Evolutionary conservation across 2,888 invertebrate species (phyloP).

Genomic region (Drosophila falleni): DNA sequence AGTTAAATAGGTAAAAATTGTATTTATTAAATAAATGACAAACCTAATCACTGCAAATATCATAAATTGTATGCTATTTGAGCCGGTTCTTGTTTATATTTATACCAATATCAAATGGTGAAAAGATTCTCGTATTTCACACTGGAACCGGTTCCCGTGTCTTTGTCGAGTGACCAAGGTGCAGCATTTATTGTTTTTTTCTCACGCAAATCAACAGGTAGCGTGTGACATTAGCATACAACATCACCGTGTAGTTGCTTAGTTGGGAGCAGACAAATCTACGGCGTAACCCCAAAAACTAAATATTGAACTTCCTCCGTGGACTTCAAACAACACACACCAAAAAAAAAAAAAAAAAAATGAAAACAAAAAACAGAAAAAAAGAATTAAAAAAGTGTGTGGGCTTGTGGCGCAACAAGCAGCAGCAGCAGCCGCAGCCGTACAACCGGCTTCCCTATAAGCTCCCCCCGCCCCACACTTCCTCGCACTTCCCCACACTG

Average conservation of each 20-base stretch:
- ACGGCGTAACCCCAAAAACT: slow-evolving; percentile 27
- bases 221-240: slow-evolving; percentile 20
- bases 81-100: slow-evolving; percentile 16
- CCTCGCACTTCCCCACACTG: not conserved
- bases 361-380: not conserved
- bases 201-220: slow-evolving; percentile 75
- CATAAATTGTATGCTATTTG: not conserved
- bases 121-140: slow-evolving; percentile 7
- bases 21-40: not conserved
- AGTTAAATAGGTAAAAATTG: no score
- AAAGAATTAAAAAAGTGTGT: slow-evolving; percentile 44
- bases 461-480: slow-evolving; percentile 1
- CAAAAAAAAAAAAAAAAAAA: slow-evolving; percentile 19
- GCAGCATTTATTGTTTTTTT: slow-evolving; percentile 34
- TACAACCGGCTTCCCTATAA: slow-evolving; percentile 59
- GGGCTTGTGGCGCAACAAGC: slow-evolving; percentile 64
- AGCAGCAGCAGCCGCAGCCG: slow-evolving; percentile 27
- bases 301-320: slow-evolving; percentile 57
- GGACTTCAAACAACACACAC: slow-evolving; percentile 3
- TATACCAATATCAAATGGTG: not conserved
- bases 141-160: slow-evolving; percentile 21
- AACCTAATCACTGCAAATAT: not conserved
- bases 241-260: slow-evolving; percentile 6
- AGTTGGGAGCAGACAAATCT: slow-evolving; percentile 23
- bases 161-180: slow-evolving; percentile 12